A percentile compares a stretch with the other conserved stretches of the same genome.
Evolutionary conservation across 2,797 vertebrate genomes (phyloP).

Genomic region (Notamacropus eugenii): DNA sequence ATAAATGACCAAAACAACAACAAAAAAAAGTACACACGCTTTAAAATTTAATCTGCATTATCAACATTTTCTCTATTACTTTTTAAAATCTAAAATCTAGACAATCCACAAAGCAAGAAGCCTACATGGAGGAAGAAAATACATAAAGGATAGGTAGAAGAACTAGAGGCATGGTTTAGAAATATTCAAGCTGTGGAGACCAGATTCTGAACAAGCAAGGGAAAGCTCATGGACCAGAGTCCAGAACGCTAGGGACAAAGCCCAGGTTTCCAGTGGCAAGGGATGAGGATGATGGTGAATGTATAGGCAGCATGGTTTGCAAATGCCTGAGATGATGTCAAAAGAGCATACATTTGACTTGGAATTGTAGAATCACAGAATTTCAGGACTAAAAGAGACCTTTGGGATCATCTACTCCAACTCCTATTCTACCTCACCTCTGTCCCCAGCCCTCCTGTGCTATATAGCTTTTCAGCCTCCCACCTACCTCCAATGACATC

Average conservation of each 20-base stretch:
- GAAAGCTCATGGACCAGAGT: not conserved
- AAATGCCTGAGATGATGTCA: not conserved
- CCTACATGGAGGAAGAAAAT: not conserved
- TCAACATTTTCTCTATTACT: not conserved
- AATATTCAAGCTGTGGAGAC: not conserved
- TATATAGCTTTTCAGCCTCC: not conserved
- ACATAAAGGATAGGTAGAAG: not conserved
- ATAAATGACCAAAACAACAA: not conserved
- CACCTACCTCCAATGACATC: not conserved
- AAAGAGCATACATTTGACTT: not conserved
- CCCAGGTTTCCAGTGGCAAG: not conserved
- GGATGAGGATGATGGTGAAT: not conserved
- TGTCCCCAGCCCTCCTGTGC: not conserved
- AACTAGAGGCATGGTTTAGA: not conserved
- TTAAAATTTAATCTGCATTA: not conserved
- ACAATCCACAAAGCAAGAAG: not conserved
- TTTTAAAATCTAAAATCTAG: not conserved
- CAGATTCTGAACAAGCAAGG: not conserved
- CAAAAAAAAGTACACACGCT: not conserved
- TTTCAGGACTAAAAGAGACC: not conserved
- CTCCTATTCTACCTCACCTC: not conserved
- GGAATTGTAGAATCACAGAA: not conserved
- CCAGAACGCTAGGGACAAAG: not conserved
- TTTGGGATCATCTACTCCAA: not conserved
- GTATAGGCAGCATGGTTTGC: not conserved